Evolutionary conservation across 2,888 invertebrate genomes (phyloP).

Genomic region (Glaucopsyche alexis): DNA sequence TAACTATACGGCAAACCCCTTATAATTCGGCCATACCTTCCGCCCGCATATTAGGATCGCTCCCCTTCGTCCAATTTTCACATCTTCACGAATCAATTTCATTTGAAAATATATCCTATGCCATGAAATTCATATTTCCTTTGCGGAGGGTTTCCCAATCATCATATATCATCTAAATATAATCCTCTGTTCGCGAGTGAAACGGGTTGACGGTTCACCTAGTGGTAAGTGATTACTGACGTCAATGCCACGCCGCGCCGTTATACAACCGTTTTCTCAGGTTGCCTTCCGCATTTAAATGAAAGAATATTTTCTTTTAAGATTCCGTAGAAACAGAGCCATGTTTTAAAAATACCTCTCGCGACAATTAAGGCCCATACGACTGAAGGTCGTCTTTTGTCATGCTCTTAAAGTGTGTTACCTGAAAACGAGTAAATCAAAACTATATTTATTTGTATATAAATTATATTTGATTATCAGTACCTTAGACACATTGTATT

Average conservation of each 20-base stretch:
- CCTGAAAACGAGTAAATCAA: neutral
- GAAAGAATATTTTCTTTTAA: constrained; percentile 14
- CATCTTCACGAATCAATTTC: constrained; percentile 26
- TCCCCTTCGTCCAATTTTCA: constrained; percentile 26
- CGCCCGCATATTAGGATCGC: constrained; percentile 24
- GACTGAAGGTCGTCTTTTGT: constrained; percentile 15
- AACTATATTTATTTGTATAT: neutral
- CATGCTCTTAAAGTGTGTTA: constrained; percentile 7
- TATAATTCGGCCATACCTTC: constrained; percentile 26
- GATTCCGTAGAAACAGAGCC: constrained; percentile 13
- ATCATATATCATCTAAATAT: constrained; percentile 19
- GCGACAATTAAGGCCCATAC: constrained; percentile 13
- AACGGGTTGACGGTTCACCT: constrained; percentile 9
- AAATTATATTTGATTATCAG: neutral
- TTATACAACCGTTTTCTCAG: neutral
- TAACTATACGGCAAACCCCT: constrained; percentile 21
- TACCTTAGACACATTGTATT: no score
- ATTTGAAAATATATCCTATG: constrained; percentile 22
- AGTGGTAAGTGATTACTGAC: neutral
- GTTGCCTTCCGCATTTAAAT: constrained; percentile 16
- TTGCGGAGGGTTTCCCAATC: neutral
- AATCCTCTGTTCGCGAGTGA: constrained; percentile 10
- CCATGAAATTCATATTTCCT: constrained; percentile 10
- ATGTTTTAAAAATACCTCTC: constrained; percentile 20
- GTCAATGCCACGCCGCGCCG: neutral